Evolutionary conservation across 2,888 invertebrate species (phyloP), one percentile per base, ranked within the genome.

Genomic region (Phaonia tiefii): DNA sequence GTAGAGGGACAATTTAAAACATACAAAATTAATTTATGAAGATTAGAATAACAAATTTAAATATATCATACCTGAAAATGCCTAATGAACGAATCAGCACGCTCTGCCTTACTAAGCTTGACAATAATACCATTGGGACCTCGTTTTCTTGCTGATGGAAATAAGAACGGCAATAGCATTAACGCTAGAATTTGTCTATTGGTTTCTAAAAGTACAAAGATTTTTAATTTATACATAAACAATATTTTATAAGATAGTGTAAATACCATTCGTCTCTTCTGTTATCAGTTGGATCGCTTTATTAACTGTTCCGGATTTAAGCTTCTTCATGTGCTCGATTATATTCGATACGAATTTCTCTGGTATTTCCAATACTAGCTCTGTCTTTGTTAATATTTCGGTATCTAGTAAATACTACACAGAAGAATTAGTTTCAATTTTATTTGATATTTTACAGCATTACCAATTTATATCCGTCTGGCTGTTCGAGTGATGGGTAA

Each of bases 401-500:
- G 17, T 17, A 46, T 46, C 46, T n/a, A 17, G 4, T 15, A 46
- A 17, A n/a, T 4, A 17, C 46, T 46, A 46, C 17, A 3, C 4
- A 46, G 4, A 17, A 5, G 4, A 17, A 46, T n/a, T 46, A 46
- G 17, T 15, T 15, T 4, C 15, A 17, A 1, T 15, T 46, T 15
- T 46, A n/a, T 46, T 1, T n/a, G 17, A 46, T 15, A 4, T 46
- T 5, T 17, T n/a, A 46, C 15, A 44, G 2, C 4, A 13, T 46
- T 17, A 46, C 46, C 46, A 46, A 46, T 46, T 17, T 46, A 46
- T 46, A 46, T n/a, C 46, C 46, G n/a, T 46, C 17, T 46, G 46
- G 15, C 17, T 46, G 46, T 17, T 46, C 17, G 4, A 46, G 17
- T 15, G 8, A 2, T 4, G 46, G 46, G 17, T 15, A 46, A 5